A percentile compares a stretch with the other conserved stretches of the same genome.
Conservation (phyloP, 2,888 invertebrate genomes). For the Macrosiphum euphorbiae region DNA sequence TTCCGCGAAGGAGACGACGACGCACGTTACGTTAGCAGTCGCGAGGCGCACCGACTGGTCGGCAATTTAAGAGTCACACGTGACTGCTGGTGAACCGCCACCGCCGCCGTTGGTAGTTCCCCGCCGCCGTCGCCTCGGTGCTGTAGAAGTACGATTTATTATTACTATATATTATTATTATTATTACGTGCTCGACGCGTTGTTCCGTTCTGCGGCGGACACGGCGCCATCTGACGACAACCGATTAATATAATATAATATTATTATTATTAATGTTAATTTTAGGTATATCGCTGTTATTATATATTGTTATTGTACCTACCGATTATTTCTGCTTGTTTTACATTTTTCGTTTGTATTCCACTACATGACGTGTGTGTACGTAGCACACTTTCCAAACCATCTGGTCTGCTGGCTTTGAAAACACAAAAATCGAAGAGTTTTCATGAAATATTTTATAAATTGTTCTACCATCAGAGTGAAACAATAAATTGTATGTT, state of each 20-base stretch:
- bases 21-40: slow-evolving; percentile 31
- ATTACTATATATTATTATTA: background rate
- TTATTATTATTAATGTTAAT: background rate
- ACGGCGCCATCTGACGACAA: slow-evolving; percentile 57
- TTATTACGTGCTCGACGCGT: slow-evolving; percentile 14
- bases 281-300: background rate
- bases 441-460: background rate
- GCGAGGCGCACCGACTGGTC: slow-evolving; percentile 58
- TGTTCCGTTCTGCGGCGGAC: slow-evolving; percentile 1
- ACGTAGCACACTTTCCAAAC: background rate
- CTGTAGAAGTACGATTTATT: background rate
- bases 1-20: background rate
- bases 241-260: background rate
- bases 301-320: background rate
- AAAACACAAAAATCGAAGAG: background rate
- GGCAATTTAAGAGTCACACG: slow-evolving; percentile 51
- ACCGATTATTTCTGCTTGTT: background rate
- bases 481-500: background rate
- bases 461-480: background rate
- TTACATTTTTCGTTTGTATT: background rate
- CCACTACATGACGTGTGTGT: background rate
- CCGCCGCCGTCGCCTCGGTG: background rate
- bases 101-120: background rate
- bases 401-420: background rate
- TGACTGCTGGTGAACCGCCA: slow-evolving; percentile 56